Conservation (phyloP, 1,140 invertebrate genomes). For the Chironomus tepperi region DNA sequence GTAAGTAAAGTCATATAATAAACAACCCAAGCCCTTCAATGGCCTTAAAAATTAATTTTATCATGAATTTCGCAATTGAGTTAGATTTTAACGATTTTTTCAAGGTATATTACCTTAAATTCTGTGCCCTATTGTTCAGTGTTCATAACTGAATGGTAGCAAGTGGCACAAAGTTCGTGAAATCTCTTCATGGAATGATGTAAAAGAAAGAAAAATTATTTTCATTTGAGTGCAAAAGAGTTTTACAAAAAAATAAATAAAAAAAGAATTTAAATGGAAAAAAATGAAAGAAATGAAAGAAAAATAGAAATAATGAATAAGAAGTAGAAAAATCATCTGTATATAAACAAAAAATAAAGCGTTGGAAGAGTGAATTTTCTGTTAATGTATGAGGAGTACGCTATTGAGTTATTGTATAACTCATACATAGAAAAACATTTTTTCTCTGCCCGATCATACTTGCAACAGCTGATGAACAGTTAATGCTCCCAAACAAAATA, state of each 20-base stretch:
- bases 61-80: not conserved
- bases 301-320: slow-evolving; percentile 1
- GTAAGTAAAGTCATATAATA: not conserved
- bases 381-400: not conserved
- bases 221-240: not conserved
- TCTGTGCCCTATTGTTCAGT: not conserved
- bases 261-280: not conserved
- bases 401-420: slow-evolving; percentile 9
- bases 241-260: not conserved
- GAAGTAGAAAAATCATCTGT: slow-evolving; percentile 22
- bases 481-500: not conserved
- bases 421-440: not conserved
- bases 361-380: not conserved
- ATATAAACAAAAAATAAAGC: slow-evolving; percentile 21
- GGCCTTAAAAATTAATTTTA: not conserved
- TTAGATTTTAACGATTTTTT: not conserved
- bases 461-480: slow-evolving; percentile 16
- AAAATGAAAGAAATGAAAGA: slow-evolving; percentile 15
- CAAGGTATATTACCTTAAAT: not conserved
- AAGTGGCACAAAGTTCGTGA: slow-evolving; percentile 4
- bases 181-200: too few relatives aligned
- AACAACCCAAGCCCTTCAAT: not conserved
- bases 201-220: not conserved
- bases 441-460: slow-evolving; percentile 8
- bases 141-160: not conserved